Conservation (phyloP, 2,797 vertebrate species). For the Pangasius djambal region DNA sequence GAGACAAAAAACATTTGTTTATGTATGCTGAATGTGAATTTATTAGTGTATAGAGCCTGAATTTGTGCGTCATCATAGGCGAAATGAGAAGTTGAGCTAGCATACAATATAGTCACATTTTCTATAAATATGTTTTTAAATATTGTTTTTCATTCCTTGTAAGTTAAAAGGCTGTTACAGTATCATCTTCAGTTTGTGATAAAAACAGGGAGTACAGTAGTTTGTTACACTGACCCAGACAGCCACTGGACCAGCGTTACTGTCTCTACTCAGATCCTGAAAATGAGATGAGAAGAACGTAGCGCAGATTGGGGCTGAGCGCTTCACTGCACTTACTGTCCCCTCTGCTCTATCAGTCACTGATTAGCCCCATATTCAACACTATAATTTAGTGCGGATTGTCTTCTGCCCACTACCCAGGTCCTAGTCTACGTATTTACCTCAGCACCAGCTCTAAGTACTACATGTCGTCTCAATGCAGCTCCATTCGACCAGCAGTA, state of each 20-base stretch:
- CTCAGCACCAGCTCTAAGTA: background rate
- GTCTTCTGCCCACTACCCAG: constrained; percentile 38
- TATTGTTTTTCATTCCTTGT: background rate
- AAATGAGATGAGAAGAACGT: constrained; percentile 36
- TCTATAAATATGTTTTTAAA: background rate
- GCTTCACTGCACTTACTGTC: constrained; percentile 57
- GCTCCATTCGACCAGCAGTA: constrained; percentile 2
- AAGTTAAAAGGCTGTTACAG: background rate
- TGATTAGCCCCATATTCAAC: constrained; percentile 54
- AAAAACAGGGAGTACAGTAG: constrained; percentile 21
- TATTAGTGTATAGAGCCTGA: too few relatives aligned
- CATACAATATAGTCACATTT: background rate
- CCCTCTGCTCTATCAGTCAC: constrained; percentile 54
- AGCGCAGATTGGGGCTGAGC: constrained; percentile 60
- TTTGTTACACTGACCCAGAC: constrained; percentile 53
- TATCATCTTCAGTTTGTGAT: background rate
- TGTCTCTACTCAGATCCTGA: constrained; percentile 17
- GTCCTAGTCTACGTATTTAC: constrained; percentile 34
- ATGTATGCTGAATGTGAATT: background rate
- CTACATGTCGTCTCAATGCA: background rate
- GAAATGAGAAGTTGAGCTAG: background rate
- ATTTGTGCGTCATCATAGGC: background rate
- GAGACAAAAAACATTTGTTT: background rate
- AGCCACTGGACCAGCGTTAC: constrained; percentile 25
- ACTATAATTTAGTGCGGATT: constrained; percentile 47